Base-by-base conservation (phyloP, 2,797 vertebrate species). In the Enteromius argenteus region DNA sequence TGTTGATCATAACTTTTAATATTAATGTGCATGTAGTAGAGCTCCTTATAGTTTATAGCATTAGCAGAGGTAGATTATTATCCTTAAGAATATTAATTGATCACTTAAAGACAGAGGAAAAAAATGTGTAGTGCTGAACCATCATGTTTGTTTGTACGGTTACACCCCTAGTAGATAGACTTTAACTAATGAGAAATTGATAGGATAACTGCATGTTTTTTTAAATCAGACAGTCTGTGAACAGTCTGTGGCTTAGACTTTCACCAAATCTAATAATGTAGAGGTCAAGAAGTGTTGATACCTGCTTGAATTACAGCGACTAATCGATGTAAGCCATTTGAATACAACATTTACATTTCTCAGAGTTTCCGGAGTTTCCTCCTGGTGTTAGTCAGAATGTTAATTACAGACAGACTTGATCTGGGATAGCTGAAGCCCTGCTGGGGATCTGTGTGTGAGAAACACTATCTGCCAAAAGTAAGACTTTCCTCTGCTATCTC, bases 391-490 rank as follows among this genome's bases (percentile, higher is more conserved):
- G 4, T 37, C 44, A 37, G 13, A 62, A 80, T 58, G 60, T 81
- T 81, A 75, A 86, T 86, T 84, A 86, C 81, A 84, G 85, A 30
- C 23, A 69, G n/a, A 69, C 60, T 58, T 73, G 56, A 53, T 77
- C 58, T 58, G 69, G 62, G 77, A 79, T 78, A 86, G 69, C 66
- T 72, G 35, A 83, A 30, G 66, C 19, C 58, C 68, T 68, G 58
- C 37, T 86, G 79, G 32, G 51, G 77, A 79, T 66, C 46, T 35
- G 46, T 37, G 60, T 49, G 68, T 51, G 10, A 19, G 81, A 71
- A 86, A 85, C 86, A 53, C 32, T 79, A 85, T 89, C 81, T 46
- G 21, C 5, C 56, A 79, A 83, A 81, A 84, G 80, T 42, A 35
- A 85, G 85, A 82, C 72, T 62, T 67, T 74, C 37, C 60, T 83